A percentile compares a stretch with the other conserved stretches of the same genome.
Evolutionary conservation across 2,113 vertebrate genomes (phyloP).

Genomic region (Sapayoa aenigma): DNA sequence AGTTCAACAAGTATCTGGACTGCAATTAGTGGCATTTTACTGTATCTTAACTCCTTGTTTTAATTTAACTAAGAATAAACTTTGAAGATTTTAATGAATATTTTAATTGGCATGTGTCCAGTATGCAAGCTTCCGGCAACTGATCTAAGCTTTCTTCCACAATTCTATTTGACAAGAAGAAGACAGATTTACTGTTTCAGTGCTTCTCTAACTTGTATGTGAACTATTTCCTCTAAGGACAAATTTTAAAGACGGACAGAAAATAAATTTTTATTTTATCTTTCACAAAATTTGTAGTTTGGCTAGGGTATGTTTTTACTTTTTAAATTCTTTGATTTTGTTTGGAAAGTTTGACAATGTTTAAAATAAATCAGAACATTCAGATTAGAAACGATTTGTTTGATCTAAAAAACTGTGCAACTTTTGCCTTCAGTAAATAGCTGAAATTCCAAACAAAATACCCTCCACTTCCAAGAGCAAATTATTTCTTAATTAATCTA

Average conservation of each 20-base stretch:
- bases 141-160: background rate
- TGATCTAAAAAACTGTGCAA: background rate
- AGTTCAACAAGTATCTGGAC: background rate
- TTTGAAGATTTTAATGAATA: background rate
- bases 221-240: background rate
- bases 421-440: background rate
- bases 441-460: background rate
- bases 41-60: background rate
- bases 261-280: background rate
- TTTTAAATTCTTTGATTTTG: background rate
- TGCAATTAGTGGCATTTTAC: background rate
- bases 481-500: background rate
- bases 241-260: background rate
- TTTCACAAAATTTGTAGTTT: background rate
- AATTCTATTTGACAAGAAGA: background rate
- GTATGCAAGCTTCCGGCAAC: background rate
- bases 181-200: background rate
- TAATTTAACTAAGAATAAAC: background rate
- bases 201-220: background rate
- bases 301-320: background rate
- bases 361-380: background rate
- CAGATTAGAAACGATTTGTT: background rate
- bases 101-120: background rate
- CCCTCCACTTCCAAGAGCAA: background rate
- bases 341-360: background rate